These are phyloP conservation scores for Callopanchax toddi DNA, from an alignment of 2,113 vertebrate species.

Conservation along the genomic window DNA sequence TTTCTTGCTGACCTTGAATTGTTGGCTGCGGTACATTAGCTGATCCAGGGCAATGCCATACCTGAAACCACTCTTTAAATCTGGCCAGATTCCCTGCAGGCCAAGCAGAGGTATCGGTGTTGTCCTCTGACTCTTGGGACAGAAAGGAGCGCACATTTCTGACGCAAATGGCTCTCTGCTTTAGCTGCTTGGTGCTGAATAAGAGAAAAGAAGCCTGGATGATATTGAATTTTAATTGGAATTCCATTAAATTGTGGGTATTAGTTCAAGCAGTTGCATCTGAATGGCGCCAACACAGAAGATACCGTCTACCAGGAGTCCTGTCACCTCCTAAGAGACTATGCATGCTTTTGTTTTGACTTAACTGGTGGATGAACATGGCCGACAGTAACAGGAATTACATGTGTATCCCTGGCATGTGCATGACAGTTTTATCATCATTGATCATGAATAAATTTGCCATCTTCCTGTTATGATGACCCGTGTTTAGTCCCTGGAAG, in stretches of 20 bases:
- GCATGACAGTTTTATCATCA: constrained; percentile 37
- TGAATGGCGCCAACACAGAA: constrained; percentile 20
- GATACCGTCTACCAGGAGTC: no score
- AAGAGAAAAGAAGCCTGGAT: constrained; percentile 30
- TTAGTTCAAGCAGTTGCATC: constrained; percentile 28
- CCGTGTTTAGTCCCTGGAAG: constrained; percentile 37
- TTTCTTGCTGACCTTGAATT: constrained; percentile 69
- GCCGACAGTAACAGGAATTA: constrained; percentile 4
- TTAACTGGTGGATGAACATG: background rate
- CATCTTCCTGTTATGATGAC: constrained; percentile 21
- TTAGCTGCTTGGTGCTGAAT: constrained; percentile 18
- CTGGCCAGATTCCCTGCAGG: constrained; percentile 49
- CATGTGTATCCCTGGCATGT: constrained; percentile 13
- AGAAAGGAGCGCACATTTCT: constrained; percentile 8
- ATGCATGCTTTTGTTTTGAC: constrained; percentile 6
- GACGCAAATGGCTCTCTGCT: constrained; percentile 5
- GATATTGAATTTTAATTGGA: constrained; percentile 57
- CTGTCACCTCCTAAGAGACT: background rate
- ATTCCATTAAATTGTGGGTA: constrained; percentile 30
- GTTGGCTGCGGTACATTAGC: constrained; percentile 53
- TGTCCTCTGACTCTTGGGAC: constrained; percentile 26
- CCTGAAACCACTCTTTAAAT: constrained; percentile 47
- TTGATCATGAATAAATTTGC: constrained; percentile 44
- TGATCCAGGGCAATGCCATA: constrained; percentile 55
- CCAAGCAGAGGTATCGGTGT: constrained; percentile 34